Evolutionary conservation across 2,888 invertebrate species (phyloP).

Genomic region (Plemyria rubiginata): DNA sequence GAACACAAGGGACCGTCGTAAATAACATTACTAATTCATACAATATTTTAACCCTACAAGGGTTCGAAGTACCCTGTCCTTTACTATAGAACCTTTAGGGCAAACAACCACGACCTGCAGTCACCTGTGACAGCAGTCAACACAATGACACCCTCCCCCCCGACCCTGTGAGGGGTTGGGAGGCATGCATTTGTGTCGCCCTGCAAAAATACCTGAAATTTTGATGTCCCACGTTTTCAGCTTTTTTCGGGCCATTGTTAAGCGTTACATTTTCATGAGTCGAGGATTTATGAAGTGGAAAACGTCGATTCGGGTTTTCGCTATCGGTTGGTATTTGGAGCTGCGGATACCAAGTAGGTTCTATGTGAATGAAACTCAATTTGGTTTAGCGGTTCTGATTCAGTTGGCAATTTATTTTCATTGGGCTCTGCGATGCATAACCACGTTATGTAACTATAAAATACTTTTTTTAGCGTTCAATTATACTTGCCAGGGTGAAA

Average conservation of each 20-base stretch:
- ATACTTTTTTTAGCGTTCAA: background rate
- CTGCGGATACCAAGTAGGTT: conserved; percentile 2
- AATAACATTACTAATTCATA: conserved; percentile 47
- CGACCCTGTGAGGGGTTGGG: conserved; percentile 4
- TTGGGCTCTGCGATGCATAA: background rate
- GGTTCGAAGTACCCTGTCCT: conserved; percentile 39
- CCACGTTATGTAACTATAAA: background rate
- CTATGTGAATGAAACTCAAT: background rate
- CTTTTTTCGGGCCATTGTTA: conserved; percentile 35
- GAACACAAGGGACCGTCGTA: conserved; percentile 16
- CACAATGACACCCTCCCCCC: conserved; percentile 51
- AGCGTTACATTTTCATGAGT: conserved; percentile 26
- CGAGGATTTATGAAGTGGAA: conserved; percentile 28
- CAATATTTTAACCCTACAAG: conserved; percentile 45
- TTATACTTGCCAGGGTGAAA: background rate
- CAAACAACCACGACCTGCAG: conserved; percentile 53
- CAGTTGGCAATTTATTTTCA: conserved; percentile 2
- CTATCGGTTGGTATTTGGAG: conserved; percentile 5
- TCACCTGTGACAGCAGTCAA: conserved; percentile 59
- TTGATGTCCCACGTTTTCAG: conserved; percentile 37
- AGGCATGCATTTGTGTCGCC: conserved; percentile 31
- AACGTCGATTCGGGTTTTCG: conserved; percentile 7
- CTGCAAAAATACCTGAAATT: conserved; percentile 36
- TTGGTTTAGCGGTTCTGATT: conserved; percentile 4
- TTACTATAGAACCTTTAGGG: conserved; percentile 37